Percentiles rank a stretch among this genome's conserved stretches.
Conservation (phyloP, 1,140 invertebrate species). For the Dendrolimus kikuchii region DNA sequence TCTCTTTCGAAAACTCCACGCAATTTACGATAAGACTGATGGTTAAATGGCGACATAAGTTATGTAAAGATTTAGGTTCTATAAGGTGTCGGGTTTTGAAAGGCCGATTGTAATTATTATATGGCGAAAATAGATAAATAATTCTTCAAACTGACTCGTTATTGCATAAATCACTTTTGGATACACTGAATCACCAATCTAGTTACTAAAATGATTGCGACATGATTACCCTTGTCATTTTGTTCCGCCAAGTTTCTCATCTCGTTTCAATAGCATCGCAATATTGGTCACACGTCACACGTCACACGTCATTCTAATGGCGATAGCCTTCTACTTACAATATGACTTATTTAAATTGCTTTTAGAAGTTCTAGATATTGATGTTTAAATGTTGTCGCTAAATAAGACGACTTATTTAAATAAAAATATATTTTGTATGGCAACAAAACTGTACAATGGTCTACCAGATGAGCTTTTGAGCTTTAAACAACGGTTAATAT, state of each 20-base stretch:
- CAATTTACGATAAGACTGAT: no score
- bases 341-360: slow-evolving; percentile 9
- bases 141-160: slow-evolving; percentile 4
- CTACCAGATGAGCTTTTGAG: no score
- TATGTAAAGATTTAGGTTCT: no score
- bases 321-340: slow-evolving; percentile 7
- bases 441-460: no score
- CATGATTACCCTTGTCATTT: slow-evolving; percentile 19
- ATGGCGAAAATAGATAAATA: neutral
- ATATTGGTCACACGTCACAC: slow-evolving; percentile 22
- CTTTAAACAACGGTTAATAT: no score
- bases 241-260: slow-evolving; percentile 7
- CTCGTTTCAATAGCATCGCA: slow-evolving; percentile 19
- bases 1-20: no score
- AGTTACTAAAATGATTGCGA: slow-evolving; percentile 37
- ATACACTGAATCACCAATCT: slow-evolving; percentile 31
- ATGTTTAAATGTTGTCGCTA: no score
- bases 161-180: slow-evolving; percentile 15
- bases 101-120: no score
- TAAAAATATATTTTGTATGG: no score
- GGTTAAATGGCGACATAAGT: no score
- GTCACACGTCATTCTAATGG: slow-evolving; percentile 12
- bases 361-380: slow-evolving; percentile 7
- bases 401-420: no score
- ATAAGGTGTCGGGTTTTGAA: no score